phyloP scores from a whole-genome alignment of 2,888 invertebrate species.

The Xylocampa areola region DNA sequence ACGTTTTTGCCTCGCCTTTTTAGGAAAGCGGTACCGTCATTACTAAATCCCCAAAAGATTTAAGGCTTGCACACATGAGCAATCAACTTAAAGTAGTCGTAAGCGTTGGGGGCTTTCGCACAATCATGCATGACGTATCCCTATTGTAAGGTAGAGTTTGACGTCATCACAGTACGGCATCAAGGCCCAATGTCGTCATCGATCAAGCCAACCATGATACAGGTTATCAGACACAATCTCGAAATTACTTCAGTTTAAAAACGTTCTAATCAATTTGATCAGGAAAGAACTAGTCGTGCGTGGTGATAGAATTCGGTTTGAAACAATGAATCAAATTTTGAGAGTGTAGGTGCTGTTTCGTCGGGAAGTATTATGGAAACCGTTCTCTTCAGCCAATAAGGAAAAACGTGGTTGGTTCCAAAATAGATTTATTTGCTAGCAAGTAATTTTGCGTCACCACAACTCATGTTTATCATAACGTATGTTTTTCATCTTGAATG shows the following conservation, averaged over 20 bases:
- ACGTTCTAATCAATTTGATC: too few species aligned
- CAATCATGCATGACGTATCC: not conserved
- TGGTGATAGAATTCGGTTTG: too few species aligned
- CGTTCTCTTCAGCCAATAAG: not conserved
- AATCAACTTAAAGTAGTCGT: not conserved
- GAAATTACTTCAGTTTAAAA: too few species aligned
- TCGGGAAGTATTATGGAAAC: not conserved
- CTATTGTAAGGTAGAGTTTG: not conserved
- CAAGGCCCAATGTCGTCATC: too few species aligned
- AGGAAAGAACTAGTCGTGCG: too few species aligned
- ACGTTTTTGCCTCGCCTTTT: not conserved
- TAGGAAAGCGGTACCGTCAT: not conserved
- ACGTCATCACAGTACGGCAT: not conserved
- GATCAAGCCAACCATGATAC: slow-evolving; percentile 4
- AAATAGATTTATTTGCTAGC: not conserved
- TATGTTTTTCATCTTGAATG: too few species aligned
- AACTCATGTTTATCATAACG: too few species aligned
- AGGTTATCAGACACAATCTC: not conserved
- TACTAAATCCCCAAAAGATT: not conserved
- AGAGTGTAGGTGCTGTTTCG: not conserved
- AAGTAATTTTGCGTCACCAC: not conserved
- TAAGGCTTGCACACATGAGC: not conserved
- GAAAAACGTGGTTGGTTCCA: not conserved
- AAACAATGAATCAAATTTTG: too few species aligned
- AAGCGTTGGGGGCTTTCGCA: slow-evolving; percentile 2